Evolutionary conservation across 2,888 invertebrate species (phyloP).

Genomic region (Agriopis aurantiaria): DNA sequence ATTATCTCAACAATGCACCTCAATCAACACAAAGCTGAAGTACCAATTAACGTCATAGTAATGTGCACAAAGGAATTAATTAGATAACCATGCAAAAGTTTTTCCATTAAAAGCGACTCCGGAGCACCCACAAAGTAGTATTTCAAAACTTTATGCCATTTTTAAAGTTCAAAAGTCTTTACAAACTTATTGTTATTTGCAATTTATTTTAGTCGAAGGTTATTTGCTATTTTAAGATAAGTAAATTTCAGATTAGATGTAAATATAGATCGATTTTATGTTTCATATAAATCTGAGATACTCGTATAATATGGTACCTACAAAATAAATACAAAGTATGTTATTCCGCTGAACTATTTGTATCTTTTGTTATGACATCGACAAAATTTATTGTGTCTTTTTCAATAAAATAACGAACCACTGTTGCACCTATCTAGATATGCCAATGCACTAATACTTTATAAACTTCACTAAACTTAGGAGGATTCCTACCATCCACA

Average conservation of each 20-base stretch:
- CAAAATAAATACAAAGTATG: constrained; percentile 1
- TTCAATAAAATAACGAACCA: background rate
- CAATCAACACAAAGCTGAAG: constrained; percentile 45
- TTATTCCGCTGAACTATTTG: background rate
- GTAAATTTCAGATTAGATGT: constrained; percentile 31
- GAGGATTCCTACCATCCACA: background rate
- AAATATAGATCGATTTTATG: background rate
- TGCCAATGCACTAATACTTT: background rate
- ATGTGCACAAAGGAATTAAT: constrained; percentile 57
- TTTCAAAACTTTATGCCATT: constrained; percentile 60
- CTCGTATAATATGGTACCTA: background rate
- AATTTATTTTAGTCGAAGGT: too few species aligned
- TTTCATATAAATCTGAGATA: background rate
- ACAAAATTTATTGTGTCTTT: constrained; percentile 3
- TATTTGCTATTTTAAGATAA: constrained; percentile 49
- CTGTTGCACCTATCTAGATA: background rate
- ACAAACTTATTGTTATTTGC: constrained; percentile 55
- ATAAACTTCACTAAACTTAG: background rate
- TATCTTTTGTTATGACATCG: background rate
- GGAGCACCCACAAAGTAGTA: constrained; percentile 55
- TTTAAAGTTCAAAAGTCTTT: constrained; percentile 51
- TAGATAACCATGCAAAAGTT: constrained; percentile 63
- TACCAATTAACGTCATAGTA: constrained; percentile 49
- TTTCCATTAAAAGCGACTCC: constrained; percentile 59
- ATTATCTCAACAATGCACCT: constrained; percentile 41